A percentile compares a stretch with the other conserved stretches of the same genome.
These are phyloP conservation scores for Ginglymostoma cirratum DNA, from an alignment of 2,113 vertebrate species.

Conservation along the genomic window DNA sequence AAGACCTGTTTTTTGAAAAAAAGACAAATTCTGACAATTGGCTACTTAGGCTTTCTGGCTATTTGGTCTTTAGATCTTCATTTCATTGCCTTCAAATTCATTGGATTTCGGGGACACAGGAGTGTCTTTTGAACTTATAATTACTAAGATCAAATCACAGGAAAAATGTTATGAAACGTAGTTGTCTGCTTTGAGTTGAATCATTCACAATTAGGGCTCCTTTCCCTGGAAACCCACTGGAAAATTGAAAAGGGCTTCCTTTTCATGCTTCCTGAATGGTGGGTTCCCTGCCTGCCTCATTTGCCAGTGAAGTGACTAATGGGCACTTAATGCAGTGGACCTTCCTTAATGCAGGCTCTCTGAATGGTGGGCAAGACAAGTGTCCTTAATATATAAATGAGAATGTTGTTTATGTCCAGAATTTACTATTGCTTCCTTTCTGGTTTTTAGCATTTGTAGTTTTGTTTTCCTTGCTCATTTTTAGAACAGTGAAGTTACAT, in stretches of 20 bases:
- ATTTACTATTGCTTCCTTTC: background rate
- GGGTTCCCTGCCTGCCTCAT: too few relatives aligned
- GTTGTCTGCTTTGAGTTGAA: background rate
- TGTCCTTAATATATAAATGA: background rate
- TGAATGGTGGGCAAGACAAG: background rate
- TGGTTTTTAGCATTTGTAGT: background rate
- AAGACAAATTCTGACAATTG: background rate
- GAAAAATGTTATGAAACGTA: background rate
- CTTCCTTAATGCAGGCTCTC: background rate
- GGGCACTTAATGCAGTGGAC: background rate
- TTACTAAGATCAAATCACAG: background rate
- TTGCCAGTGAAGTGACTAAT: background rate
- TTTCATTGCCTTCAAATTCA: background rate
- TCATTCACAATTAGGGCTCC: background rate
- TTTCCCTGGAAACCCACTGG: too few relatives aligned
- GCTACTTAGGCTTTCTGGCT: background rate
- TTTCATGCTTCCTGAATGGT: too few relatives aligned
- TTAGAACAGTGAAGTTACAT: background rate
- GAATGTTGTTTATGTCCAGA: background rate
- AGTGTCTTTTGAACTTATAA: background rate
- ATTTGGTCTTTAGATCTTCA: background rate
- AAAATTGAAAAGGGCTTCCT: too few relatives aligned
- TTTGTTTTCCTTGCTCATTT: background rate
- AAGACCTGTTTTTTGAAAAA: too few relatives aligned
- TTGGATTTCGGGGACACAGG: background rate